Base-by-base conservation (phyloP, 2,797 vertebrate genomes). In the Eurystomus glaucurus region DNA sequence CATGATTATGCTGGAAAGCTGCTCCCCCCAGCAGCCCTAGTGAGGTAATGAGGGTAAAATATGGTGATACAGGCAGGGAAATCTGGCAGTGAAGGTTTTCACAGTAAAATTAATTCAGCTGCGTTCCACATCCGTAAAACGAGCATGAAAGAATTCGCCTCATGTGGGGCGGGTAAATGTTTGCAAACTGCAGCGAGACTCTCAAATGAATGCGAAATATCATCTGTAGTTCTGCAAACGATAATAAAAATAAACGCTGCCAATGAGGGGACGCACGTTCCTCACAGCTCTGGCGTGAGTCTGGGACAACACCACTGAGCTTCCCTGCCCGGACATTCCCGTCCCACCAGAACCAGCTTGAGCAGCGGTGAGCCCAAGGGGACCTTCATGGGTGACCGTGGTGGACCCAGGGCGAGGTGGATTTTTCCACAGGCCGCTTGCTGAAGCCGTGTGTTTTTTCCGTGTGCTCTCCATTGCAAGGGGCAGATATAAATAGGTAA, bases 131-230 rank as follows among this genome's bases (percentile, higher is more conserved):
- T n/a, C 70, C 5, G 6, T 45, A 80, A 95, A 95, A 90, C 1
- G 52, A 85, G n/a, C 39, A 20, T 6, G 64, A 64, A 90, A 39
- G 39, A 11, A 21, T 91, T 85, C 0, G 0, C 64, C 48, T 87
- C 9, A 1, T 11, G 15, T 1, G 6, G 91, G 60, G 20, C 28
- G 33, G 48, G 26, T 33, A 84, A 87, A 85, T 64, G 75, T 94
- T 80, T 91, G 61, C 79, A 91, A 88, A 85, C 52, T 80, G 69
- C 71, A 50, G 71, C 66, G 80, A 62, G 31, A 18, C 43, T 82
- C 75, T 86, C 71, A 76, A 31, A 78, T 8, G 9, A 39, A 64
- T 41, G 82, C 4, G 19, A 75, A 91, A 74, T 52, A 64, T 85
- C 76, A 66, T 25, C 58, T 60, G 39, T 6, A n/a, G 64, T 31